Percentiles rank a stretch among this genome's conserved stretches.
These are phyloP conservation scores for Drosophila recens DNA, from an alignment of 2,888 invertebrate genomes.

Conservation along the genomic window DNA sequence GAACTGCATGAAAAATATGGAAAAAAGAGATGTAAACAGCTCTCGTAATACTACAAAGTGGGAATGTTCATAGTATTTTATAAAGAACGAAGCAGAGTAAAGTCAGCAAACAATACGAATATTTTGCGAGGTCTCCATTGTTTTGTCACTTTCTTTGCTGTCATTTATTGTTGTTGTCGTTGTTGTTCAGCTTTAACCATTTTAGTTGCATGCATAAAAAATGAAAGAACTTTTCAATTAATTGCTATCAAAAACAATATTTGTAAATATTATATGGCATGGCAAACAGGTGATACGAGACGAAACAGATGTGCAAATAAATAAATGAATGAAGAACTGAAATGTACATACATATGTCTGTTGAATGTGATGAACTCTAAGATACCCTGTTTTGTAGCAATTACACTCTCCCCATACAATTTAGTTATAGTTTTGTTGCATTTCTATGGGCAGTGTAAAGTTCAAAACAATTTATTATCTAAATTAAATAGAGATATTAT, in stretches of 20 bases:
- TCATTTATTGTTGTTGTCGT: conserved; percentile 11
- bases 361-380: background rate
- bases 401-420: background rate
- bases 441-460: no score
- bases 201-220: conserved; percentile 28
- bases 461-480: no score
- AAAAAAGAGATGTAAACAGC: conserved; percentile 9
- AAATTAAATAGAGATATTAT: no score
- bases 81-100: no score
- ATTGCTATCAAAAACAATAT: conserved; percentile 52
- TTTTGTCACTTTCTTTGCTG: conserved; percentile 3
- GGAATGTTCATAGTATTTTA: background rate
- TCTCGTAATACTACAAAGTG: conserved; percentile 14
- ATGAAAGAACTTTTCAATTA: conserved; percentile 48
- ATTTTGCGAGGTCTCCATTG: conserved; percentile 6
- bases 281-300: conserved; percentile 24
- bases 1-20: conserved; percentile 7
- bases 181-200: conserved; percentile 3
- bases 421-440: no score
- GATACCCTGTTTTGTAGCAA: conserved; percentile 3
- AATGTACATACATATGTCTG: background rate
- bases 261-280: conserved; percentile 37
- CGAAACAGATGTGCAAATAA: conserved; percentile 52
- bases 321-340: background rate
- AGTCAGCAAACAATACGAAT: background rate